Conservation (phyloP, 92 coral and sea anemone species). For the Hydrozoanthus gracilis region DNA sequence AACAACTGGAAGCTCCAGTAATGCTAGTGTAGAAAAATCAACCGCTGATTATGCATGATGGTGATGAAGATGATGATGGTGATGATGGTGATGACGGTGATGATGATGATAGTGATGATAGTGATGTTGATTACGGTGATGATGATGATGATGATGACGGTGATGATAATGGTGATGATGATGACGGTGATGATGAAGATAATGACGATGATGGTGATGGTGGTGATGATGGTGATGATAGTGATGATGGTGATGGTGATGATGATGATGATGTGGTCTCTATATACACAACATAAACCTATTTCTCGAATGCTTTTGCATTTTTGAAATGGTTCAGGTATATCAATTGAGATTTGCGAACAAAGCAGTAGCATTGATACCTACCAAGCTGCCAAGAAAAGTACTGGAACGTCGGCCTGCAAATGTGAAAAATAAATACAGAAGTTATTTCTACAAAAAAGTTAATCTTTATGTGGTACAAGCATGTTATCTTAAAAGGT, state of each 20-base stretch:
- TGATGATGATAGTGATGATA: neutral
- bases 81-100: neutral
- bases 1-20: too few relatives aligned
- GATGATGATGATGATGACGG: neutral
- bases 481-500: too few relatives aligned
- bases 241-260: neutral
- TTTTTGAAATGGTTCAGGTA: too few relatives aligned
- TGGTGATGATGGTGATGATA: neutral
- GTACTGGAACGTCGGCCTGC: conserved; percentile 97
- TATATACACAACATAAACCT: neutral
- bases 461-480: too few relatives aligned
- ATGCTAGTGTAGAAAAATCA: too few relatives aligned
- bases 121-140: neutral
- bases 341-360: neutral
- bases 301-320: neutral
- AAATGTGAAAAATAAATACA: neutral
- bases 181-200: neutral
- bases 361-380: neutral
- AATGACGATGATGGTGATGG: neutral
- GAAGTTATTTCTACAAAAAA: too few relatives aligned
- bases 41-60: neutral
- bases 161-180: neutral
- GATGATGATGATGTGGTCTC: neutral
- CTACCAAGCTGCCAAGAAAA: conserved; percentile 94
- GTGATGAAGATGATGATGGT: neutral